These are phyloP conservation scores for Centruroides vittatus DNA, from an alignment of 1,140 invertebrate species.

Conservation along the genomic window DNA sequence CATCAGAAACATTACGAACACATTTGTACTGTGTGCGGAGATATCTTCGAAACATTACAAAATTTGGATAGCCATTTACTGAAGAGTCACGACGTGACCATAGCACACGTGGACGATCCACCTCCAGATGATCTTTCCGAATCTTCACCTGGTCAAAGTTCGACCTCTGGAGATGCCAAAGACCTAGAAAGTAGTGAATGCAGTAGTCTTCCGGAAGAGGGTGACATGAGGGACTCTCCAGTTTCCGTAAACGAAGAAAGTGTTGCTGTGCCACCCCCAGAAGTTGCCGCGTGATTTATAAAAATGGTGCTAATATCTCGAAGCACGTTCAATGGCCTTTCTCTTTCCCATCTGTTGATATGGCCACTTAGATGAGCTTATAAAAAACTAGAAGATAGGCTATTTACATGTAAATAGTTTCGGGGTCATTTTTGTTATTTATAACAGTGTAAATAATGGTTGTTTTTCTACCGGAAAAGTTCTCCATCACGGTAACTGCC, in stretches of 20 bases:
- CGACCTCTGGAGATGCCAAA: conserved; percentile 9
- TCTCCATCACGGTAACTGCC: too few species aligned
- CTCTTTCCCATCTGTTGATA: too few species aligned
- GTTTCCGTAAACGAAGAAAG: conserved; percentile 2
- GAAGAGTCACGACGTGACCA: conserved; percentile 11
- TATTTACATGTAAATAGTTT: too few species aligned
- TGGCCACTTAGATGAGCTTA: too few species aligned
- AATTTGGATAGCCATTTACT: conserved; percentile 20
- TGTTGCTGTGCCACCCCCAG: neutral
- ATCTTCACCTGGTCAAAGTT: conserved; percentile 11
- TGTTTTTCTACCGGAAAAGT: too few species aligned
- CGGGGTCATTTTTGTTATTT: too few species aligned
- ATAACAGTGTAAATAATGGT: too few species aligned
- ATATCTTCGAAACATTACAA: conserved; percentile 15
- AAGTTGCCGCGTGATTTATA: neutral
- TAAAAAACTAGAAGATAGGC: too few species aligned
- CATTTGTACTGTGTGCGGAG: conserved; percentile 17
- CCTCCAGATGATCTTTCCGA: conserved; percentile 2
- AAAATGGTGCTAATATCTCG: too few species aligned
- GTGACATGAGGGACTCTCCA: neutral
- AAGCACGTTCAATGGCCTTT: too few species aligned
- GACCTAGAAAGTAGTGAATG: conserved; percentile 12
- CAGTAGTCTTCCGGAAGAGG: conserved; percentile 8
- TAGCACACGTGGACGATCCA: neutral
- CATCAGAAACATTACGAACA: conserved; percentile 8